Conservation (phyloP, 2,888 invertebrate species). For the Phania funesta region DNA sequence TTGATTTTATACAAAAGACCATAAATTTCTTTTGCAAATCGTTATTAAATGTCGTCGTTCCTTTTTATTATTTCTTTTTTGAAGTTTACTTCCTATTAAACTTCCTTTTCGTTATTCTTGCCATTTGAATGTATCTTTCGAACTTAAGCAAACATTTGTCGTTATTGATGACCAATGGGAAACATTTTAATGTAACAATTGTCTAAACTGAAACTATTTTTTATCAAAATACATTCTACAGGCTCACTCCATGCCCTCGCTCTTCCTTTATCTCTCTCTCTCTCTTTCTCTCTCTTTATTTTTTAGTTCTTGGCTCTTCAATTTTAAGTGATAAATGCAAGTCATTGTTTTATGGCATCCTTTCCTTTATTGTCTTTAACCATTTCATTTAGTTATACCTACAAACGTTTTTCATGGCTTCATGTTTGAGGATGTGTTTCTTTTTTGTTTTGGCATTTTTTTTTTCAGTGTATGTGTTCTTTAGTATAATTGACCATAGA, state of each 20-base stretch:
- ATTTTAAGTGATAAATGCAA: conserved; percentile 8
- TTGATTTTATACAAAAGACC: not conserved
- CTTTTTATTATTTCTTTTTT: not conserved
- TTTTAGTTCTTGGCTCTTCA: not conserved
- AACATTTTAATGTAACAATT: conserved; percentile 62
- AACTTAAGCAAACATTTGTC: conserved; percentile 52
- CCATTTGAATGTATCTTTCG: not conserved
- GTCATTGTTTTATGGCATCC: conserved; percentile 51
- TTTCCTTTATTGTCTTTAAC: conserved; percentile 52
- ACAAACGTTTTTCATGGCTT: conserved; percentile 50
- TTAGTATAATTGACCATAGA: conserved; percentile 52
- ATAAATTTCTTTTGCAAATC: conserved; percentile 26
- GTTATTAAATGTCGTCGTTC: conserved; percentile 14
- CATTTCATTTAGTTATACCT: conserved; percentile 56
- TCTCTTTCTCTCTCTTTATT: not conserved
- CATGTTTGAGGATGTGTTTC: conserved; percentile 40
- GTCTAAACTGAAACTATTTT: conserved; percentile 54
- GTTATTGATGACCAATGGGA: conserved; percentile 64
- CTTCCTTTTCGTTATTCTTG: conserved; percentile 30
- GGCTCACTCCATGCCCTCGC: not conserved
- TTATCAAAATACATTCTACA: not conserved
- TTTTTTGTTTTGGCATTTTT: conserved; percentile 12
- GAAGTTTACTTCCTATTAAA: conserved; percentile 40
- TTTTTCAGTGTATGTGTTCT: not conserved
- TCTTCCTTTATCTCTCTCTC: no score